Percentiles rank a stretch among this genome's conserved stretches.
phyloP scores from a whole-genome alignment of 2,797 vertebrate genomes.

The Vultur gryphus region DNA sequence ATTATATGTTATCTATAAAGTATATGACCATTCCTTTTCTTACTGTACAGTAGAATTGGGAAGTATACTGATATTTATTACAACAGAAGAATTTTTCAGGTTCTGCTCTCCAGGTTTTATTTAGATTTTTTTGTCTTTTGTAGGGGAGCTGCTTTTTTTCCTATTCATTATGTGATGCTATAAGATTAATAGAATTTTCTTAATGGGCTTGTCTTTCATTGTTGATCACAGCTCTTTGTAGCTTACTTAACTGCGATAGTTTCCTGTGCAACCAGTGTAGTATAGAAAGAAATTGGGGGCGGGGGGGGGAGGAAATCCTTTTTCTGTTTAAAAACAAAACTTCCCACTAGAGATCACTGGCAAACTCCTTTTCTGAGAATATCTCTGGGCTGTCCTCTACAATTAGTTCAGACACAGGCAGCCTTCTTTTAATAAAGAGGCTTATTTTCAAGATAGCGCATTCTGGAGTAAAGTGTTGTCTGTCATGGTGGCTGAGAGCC shows the following conservation, averaged over 20 bases:
- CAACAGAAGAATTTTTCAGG: neutral
- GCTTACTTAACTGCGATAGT: neutral
- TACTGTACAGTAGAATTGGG: neutral
- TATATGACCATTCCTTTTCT: neutral
- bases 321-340: neutral
- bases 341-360: neutral
- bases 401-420: neutral
- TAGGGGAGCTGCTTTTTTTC: neutral
- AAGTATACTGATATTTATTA: neutral
- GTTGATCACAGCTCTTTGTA: neutral
- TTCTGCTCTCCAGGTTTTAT: neutral
- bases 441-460: accelerated
- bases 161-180: neutral
- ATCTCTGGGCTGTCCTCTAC: neutral
- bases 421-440: neutral
- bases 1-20: neutral
- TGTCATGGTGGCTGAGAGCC: neutral
- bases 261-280: neutral
- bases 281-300: neutral
- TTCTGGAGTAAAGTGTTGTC: neutral
- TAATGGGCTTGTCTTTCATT: neutral
- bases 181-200: neutral
- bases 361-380: neutral
- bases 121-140: neutral
- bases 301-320: neutral